Evolutionary conservation across 2,797 vertebrate species (phyloP), one percentile per base, ranked within the genome.

Genomic region (Helicolenus hilgendorfi): DNA sequence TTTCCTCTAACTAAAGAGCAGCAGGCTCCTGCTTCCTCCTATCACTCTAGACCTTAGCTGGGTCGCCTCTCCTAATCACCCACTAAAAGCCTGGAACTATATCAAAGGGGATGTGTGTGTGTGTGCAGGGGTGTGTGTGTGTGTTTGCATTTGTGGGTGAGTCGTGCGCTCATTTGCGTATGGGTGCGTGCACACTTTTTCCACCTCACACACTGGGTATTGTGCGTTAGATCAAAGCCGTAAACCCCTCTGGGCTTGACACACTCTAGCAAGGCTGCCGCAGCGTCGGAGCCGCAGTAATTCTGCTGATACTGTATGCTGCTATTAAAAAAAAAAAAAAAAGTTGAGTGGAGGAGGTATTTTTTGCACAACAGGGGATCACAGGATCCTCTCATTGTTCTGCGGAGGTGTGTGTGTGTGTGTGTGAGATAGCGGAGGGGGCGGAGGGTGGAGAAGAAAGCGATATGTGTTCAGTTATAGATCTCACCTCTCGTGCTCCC

Each of bases 181-280:
- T 8, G 36, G 45, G 26, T 80, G 87, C 77, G 68, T 72, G 72
- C 73, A 53, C 64, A 33, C 72, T 53, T 68, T 72, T 35, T 31
- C 22, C 31, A 71, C 59, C 60, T 70, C 89, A 81, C 89, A 94
- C 94, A 88, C 89, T 81, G 91, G 86, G 94, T 95, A 95, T 97
- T 96, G 93, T 96, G 92, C 83, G 72, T 88, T 87, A 97, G 95
- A 98, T 97, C 96, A 97, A 97, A 97, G 95, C 90, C 69, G 60
- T 85, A 94, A 96, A 95, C 86, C 95, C 94, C 96, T 85, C 87
- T 80, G 92, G 96, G 95, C 92, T 92, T 91, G 94, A 96, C 94
- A 94, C 89, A 95, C 93, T 96, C 95, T 89, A 88, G 89, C 92
- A 87, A 91, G 92, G 91, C 96, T 95, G 90, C 93, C 88, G 94